Percentiles rank a stretch among this genome's conserved stretches.
Conservation (phyloP, 2,113 vertebrate genomes). For the Platysteira castanea region DNA sequence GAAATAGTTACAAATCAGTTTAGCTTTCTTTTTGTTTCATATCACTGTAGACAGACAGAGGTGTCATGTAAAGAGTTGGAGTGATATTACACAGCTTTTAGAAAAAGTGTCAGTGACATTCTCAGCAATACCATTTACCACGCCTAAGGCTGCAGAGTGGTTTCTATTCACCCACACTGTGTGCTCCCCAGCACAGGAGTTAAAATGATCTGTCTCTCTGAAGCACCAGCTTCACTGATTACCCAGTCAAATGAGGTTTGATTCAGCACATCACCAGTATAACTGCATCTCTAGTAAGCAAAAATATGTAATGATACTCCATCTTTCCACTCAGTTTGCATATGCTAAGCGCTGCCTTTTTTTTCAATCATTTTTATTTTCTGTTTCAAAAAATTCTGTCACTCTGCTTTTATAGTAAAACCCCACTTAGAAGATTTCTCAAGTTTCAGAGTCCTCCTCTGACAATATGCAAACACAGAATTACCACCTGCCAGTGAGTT, state of each 20-base stretch:
- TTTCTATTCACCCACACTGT: neutral
- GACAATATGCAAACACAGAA: neutral
- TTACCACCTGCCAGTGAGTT: neutral
- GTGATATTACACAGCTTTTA: neutral
- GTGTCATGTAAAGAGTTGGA: neutral
- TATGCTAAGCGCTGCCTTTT: neutral
- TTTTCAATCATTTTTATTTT: neutral
- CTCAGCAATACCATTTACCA: neutral
- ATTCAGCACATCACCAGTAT: neutral
- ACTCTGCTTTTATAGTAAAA: neutral
- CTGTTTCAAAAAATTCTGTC: neutral
- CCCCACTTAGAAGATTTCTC: neutral
- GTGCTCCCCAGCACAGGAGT: neutral
- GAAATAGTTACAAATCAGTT: neutral
- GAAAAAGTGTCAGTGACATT: neutral
- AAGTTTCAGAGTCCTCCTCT: neutral
- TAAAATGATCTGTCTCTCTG: neutral
- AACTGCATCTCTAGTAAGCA: neutral
- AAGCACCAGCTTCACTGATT: neutral
- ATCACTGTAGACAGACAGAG: neutral
- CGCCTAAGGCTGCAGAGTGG: neutral
- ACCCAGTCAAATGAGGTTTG: neutral
- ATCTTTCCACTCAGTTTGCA: neutral
- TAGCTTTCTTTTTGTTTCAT: neutral
- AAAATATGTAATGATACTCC: neutral